phyloP scores from a whole-genome alignment of 1,140 invertebrate genomes.

The Ceratosolen solmsi region DNA sequence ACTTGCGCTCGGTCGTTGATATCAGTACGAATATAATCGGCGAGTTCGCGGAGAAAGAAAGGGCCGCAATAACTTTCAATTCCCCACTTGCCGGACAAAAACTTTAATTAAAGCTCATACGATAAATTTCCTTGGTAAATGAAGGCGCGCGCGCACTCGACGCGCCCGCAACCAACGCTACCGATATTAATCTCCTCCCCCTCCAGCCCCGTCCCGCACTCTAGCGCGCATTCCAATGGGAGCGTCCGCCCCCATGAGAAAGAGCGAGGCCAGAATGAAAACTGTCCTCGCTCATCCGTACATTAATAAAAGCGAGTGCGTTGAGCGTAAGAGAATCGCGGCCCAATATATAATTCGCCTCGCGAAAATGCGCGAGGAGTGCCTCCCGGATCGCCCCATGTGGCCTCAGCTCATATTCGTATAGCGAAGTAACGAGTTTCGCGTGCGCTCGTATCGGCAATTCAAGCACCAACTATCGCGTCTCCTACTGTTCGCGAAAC shows the following conservation, averaged over 20 bases:
- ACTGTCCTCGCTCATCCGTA: conserved; percentile 11
- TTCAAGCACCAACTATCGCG: not conserved
- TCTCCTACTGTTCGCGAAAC: not conserved
- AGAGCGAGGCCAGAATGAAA: conserved; percentile 19
- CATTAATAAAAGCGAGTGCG: not conserved
- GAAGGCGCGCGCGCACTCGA: conserved; percentile 2
- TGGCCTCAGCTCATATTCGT: not conserved
- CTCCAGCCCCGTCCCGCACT: not conserved
- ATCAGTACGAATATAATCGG: not conserved
- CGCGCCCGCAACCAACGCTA: conserved; percentile 28
- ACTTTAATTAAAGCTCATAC: conserved; percentile 32
- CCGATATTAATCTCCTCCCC: conserved; percentile 36
- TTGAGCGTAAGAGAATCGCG: not conserved
- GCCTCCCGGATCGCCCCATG: not conserved
- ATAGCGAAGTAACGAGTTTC: conserved; percentile 24
- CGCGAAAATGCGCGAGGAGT: too few relatives aligned
- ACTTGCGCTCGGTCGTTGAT: not conserved
- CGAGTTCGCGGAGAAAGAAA: not conserved
- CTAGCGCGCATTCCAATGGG: not conserved
- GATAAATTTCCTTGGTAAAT: conserved; percentile 11
- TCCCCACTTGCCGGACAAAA: conserved; percentile 17
- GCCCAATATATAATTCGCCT: conserved; percentile 11
- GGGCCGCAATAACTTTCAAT: conserved; percentile 29
- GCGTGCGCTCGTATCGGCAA: conserved; percentile 3
- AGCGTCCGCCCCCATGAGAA: not conserved